A percentile compares a stretch with the other conserved stretches of the same genome.
phyloP scores from a whole-genome alignment of 2,888 invertebrate genomes.

The Cataglyphis cursor region DNA sequence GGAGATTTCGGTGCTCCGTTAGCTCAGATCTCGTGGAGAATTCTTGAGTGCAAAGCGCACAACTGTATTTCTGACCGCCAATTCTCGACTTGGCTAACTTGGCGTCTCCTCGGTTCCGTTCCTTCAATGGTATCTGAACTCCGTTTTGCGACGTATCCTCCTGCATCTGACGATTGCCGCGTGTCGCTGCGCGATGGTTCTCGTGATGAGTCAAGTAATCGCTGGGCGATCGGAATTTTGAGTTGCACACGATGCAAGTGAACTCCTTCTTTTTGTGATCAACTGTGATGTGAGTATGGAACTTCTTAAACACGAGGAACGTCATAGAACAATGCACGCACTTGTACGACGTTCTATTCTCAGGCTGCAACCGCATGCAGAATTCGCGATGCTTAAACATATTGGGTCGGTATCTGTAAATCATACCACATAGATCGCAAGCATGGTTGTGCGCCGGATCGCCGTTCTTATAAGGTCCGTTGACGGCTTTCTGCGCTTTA shows the following conservation, averaged over 20 bases:
- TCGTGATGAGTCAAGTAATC: constrained; percentile 87
- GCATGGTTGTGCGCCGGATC: constrained; percentile 83
- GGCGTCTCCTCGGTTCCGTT: constrained; percentile 68
- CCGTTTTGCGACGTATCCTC: neutral
- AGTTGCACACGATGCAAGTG: constrained; percentile 88
- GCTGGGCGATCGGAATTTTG: constrained; percentile 87
- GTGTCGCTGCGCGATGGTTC: constrained; percentile 70
- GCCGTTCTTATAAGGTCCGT: constrained; percentile 81
- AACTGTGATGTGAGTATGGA: constrained; percentile 77
- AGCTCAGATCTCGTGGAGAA: constrained; percentile 89
- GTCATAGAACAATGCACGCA: constrained; percentile 84
- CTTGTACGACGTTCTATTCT: constrained; percentile 79
- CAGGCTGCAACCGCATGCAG: constrained; percentile 76
- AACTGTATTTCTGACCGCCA: constrained; percentile 84
- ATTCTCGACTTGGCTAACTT: constrained; percentile 55
- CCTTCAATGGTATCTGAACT: constrained; percentile 54
- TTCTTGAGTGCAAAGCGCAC: constrained; percentile 90
- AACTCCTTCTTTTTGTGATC: constrained; percentile 83
- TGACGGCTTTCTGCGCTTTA: constrained; percentile 2
- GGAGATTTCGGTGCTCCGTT: constrained; percentile 90
- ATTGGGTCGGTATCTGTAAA: constrained; percentile 84
- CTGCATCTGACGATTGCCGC: neutral
- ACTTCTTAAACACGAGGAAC: constrained; percentile 83
- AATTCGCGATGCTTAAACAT: constrained; percentile 81
- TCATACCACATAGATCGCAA: constrained; percentile 85